phyloP scores from a whole-genome alignment of 2,888 invertebrate species.

The Troides helena region DNA sequence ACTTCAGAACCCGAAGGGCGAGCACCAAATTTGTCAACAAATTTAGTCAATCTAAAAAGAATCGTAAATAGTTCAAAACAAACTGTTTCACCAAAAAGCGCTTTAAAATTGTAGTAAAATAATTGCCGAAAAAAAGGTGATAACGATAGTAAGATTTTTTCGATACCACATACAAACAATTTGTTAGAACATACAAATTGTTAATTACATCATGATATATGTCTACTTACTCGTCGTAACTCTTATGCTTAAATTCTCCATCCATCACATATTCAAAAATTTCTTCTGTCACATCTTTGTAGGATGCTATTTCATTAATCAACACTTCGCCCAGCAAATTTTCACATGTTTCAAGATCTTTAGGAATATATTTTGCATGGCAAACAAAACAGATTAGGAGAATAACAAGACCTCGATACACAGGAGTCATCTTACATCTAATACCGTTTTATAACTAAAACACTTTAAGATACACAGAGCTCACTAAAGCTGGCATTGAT shows the following conservation, averaged over 20 bases:
- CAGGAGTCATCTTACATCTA: slow-evolving; percentile 50
- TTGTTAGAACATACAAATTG: neutral
- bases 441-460: slow-evolving; percentile 42
- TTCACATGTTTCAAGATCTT: slow-evolving; percentile 53
- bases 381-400: slow-evolving; percentile 45
- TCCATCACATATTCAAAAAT: slow-evolving; percentile 76
- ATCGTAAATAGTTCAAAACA: neutral
- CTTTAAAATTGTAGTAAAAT: neutral
- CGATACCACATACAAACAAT: neutral
- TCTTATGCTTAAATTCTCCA: slow-evolving; percentile 78
- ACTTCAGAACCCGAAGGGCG: slow-evolving; percentile 82
- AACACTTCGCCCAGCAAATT: slow-evolving; percentile 65
- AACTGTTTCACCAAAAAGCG: neutral
- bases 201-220: neutral
- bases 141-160: neutral
- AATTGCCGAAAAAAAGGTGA: neutral
- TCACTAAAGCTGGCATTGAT: slow-evolving; percentile 42
- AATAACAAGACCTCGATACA: slow-evolving; percentile 42
- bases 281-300: slow-evolving; percentile 68
- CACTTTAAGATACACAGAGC: slow-evolving; percentile 35
- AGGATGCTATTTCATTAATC: slow-evolving; percentile 81
- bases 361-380: slow-evolving; percentile 50
- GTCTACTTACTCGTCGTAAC: slow-evolving; percentile 75
- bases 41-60: slow-evolving; percentile 60
- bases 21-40: slow-evolving; percentile 81